Percentiles rank a stretch among this genome's conserved stretches.
These are phyloP conservation scores for Andrena dorsata DNA, from an alignment of 2,888 invertebrate genomes.

Conservation along the genomic window DNA sequence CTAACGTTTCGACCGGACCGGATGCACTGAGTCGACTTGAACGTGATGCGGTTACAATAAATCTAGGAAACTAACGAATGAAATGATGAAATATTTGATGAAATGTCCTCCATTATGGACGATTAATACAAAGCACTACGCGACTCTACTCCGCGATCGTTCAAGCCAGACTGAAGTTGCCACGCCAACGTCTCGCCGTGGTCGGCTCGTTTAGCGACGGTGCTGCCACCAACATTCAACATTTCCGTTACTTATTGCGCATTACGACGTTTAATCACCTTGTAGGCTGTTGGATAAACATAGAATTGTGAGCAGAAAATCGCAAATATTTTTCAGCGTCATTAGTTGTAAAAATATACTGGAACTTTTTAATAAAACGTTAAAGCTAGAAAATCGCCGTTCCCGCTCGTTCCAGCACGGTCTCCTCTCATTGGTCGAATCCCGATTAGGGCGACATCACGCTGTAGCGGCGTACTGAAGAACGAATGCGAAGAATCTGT, in stretches of 20 bases:
- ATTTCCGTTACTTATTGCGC: not conserved
- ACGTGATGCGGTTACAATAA: not conserved
- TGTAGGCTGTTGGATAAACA: not conserved
- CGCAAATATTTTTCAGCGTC: not conserved
- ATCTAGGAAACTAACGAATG: not conserved
- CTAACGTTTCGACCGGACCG: conserved; percentile 24
- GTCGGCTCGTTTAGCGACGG: not conserved
- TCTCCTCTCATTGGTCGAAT: not conserved
- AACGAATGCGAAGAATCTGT: not conserved
- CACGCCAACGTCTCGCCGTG: no score
- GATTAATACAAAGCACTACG: not conserved
- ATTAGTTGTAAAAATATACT: not conserved
- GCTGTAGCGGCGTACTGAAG: not conserved
- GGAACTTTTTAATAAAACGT: not conserved
- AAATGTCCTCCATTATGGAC: not conserved
- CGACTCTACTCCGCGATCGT: not conserved
- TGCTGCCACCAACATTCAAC: conserved; percentile 20
- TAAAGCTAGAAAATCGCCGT: not conserved
- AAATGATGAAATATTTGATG: not conserved
- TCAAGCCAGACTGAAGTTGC: conserved; percentile 52
- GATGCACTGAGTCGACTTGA: conserved; percentile 28
- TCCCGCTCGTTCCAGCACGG: not conserved
- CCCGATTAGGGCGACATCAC: conserved; percentile 3
- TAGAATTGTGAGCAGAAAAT: not conserved
- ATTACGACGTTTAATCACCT: not conserved